Base-by-base conservation (phyloP, 2,888 invertebrate species). In the Agrotis puta region DNA sequence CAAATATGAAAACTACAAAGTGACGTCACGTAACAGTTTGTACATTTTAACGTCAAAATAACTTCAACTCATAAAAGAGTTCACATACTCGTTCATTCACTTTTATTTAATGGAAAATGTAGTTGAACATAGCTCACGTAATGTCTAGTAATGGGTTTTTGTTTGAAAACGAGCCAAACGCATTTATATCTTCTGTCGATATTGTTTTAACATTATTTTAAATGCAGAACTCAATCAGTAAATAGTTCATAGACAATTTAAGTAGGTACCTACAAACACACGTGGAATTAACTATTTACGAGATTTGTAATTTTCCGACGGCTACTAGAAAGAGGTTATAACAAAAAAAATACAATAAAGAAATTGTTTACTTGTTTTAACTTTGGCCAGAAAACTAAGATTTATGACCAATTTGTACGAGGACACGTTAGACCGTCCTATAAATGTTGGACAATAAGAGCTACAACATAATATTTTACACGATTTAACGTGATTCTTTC, bases 151-250 rank as follows among this genome's bases (percentile, higher is more conserved):
- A 85, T 83, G 79, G 77, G 48, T 76, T 84, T 79, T 66, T 80
- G 79, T 82, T 84, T 85, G 85, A 85, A 82, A 74, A 70, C 45
- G 62, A 79, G 85, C 84, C 85, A 85, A 85, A 68, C 65, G 67
- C 64, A 77, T 75, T 69, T 70, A 70, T 48, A 73, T 57, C 24
- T 73, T 57, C 64, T 62, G 79, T 84, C 74, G 64, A 77, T 81
- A 79, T 79, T 84, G 81, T 84, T 83, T 80, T 74, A 68, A 69
- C 58, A 68, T 48, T 79, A 76, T 77, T 72, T 70, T 61, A 65
- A 71, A 51, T 67, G 63, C 61, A 59, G 54, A 63, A 68, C 53
- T 80, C 62, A 68, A 75, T 79, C 75, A 50, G 24, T 33, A 39
- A 53, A n/a, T 54, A 50, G 16, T 57, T 11, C 11, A 51, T 51